Base-by-base conservation (phyloP, 2,888 invertebrate species). In the Catocala nupta region DNA sequence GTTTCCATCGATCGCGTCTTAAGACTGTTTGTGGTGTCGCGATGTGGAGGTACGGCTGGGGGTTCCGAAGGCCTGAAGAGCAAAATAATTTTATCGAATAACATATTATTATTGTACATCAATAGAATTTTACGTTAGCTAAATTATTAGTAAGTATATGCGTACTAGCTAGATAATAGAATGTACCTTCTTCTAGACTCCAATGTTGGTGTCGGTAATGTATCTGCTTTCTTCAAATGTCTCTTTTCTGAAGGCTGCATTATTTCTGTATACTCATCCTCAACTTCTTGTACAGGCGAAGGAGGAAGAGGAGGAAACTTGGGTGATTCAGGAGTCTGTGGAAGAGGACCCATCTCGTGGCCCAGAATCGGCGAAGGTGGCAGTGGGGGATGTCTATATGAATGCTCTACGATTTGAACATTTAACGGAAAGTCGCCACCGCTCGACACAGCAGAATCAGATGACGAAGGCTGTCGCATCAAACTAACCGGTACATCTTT, bases 1-100 rank as follows among this genome's bases (percentile, higher is more conserved):
- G 97, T 97, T 85, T 98, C 97, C 96, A 98, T 97, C 7, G 97
- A 97, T 81, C 97, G 95, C 72, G 97, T 97, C 88, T 97, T 97
- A 68, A 98, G 95, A 70, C 97, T 97, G 83, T 96, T 96, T 43
- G 95, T 95, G 53, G 95, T 94, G 82, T 95, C 95, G 44, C 96
- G 95, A 83, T 97, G 97, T 64, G 97, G 97, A 47, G 97, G 97
- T 73, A 97, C 96, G 63, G 95, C 96, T 25, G 97, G 96, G 55
- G 97, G 96, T 85, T 95, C 95, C 13, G 93, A 92, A 50, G 94
- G 93, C 81, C 94, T 94, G 75, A 10, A 80, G 66, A 2, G 45
- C 1, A 54, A 53, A 39, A 53, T 56, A 54, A 4, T 66, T 33
- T 33, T 39, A 43, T 25, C 25, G 25, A 3, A 25, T 25, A 25